Percentiles rank a stretch among this genome's conserved stretches.
Evolutionary conservation across 2,113 vertebrate genomes (phyloP).

Genomic region (Motacilla alba): DNA sequence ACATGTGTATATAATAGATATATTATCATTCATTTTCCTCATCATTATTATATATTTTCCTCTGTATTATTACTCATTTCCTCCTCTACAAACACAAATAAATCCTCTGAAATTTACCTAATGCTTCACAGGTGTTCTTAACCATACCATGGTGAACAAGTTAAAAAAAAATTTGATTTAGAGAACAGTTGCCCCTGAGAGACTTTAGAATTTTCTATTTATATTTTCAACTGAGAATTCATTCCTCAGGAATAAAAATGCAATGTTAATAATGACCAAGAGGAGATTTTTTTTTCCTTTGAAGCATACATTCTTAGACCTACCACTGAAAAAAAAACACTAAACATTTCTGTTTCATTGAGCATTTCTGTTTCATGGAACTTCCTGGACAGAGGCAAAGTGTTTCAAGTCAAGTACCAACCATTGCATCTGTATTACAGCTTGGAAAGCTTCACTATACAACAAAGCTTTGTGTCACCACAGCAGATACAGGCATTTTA

Average conservation of each 20-base stretch:
- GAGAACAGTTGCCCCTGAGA: neutral
- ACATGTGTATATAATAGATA: neutral
- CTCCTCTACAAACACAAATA: neutral
- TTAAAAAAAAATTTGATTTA: neutral
- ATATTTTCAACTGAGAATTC: neutral
- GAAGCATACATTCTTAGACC: neutral
- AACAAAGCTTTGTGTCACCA: neutral
- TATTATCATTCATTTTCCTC: neutral
- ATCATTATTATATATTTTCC: neutral
- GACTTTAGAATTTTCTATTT: neutral
- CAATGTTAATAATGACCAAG: neutral
- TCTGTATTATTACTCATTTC: neutral
- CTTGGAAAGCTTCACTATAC: neutral
- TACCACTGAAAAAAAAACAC: neutral
- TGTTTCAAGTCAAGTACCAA: neutral
- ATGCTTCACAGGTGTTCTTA: neutral
- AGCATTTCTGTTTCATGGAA: neutral
- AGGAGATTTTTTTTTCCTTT: neutral
- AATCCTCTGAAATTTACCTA: neutral
- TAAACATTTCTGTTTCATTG: neutral
- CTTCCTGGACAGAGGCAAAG: neutral
- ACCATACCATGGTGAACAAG: fast-evolving
- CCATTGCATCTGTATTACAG: neutral
- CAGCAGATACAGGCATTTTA: neutral
- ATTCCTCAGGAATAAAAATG: neutral